Conservation (phyloP, 2,113 vertebrate species). For the Nycticryphes semicollaris region DNA sequence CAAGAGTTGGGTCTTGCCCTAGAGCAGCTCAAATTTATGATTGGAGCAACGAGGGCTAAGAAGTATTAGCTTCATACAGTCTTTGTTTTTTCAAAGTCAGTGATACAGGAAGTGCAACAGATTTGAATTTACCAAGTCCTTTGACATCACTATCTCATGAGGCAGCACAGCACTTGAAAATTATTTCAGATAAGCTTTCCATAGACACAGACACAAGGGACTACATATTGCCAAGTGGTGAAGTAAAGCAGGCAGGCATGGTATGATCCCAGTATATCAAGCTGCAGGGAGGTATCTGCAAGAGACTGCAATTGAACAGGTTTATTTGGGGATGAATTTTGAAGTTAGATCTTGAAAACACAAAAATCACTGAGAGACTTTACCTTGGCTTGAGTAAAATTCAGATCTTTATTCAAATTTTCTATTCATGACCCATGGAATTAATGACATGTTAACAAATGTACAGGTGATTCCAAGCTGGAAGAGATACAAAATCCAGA, state of each 20-base stretch:
- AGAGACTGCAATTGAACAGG: neutral
- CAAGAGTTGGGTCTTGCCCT: neutral
- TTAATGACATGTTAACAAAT: neutral
- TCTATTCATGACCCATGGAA: neutral
- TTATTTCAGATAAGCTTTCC: neutral
- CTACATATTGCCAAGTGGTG: neutral
- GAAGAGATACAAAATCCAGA: neutral
- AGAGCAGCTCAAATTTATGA: accelerated
- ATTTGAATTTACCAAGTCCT: neutral
- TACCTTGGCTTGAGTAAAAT: neutral
- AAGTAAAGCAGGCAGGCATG: neutral
- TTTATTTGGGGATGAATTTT: neutral
- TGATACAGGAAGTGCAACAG: accelerated
- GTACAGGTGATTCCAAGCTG: neutral
- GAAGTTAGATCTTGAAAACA: neutral
- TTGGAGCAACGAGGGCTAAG: neutral
- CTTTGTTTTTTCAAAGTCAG: neutral
- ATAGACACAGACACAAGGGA: neutral
- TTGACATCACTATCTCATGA: neutral
- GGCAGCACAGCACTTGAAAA: neutral
- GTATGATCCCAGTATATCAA: neutral
- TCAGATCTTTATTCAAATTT: neutral
- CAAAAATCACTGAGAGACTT: neutral
- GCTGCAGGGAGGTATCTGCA: neutral
- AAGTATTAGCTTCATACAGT: neutral